Conservation (phyloP, 53 echinoderm and acorn worm species). For the Stichopus horrens region DNA sequence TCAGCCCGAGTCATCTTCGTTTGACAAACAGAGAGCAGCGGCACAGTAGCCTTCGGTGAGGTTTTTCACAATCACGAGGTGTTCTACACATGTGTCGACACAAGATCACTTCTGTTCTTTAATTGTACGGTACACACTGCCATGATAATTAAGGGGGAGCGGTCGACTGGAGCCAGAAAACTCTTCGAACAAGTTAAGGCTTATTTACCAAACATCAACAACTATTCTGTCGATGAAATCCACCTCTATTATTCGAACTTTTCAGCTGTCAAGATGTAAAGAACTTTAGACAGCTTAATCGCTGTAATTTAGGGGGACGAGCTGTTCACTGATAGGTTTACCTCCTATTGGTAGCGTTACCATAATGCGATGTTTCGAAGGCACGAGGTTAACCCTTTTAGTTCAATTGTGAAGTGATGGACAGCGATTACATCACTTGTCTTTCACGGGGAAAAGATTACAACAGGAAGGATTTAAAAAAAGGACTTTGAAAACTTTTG, state of each 20-base stretch:
- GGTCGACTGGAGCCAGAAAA: background rate
- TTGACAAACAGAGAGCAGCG: no score
- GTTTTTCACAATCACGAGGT: no score
- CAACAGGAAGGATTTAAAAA: no score
- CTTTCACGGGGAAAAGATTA: background rate
- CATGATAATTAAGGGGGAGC: background rate
- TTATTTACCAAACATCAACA: constrained; percentile 10
- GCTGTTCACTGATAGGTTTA: background rate
- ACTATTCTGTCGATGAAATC: background rate
- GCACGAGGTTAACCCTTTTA: background rate
- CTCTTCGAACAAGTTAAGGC: background rate
- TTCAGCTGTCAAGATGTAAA: constrained; percentile 13
- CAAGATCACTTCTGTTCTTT: background rate
- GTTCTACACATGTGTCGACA: no score
- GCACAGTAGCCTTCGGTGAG: no score
- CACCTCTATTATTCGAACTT: background rate
- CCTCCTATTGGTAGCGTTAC: background rate
- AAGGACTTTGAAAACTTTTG: no score
- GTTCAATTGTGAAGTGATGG: background rate
- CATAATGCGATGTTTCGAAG: background rate
- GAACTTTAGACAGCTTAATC: background rate
- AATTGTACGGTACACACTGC: background rate
- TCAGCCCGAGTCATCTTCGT: no score
- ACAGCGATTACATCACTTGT: background rate
- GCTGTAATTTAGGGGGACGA: constrained; percentile 8